phyloP scores from a whole-genome alignment of 92 coral and sea anemone species.

The Actinernus sp. region DNA sequence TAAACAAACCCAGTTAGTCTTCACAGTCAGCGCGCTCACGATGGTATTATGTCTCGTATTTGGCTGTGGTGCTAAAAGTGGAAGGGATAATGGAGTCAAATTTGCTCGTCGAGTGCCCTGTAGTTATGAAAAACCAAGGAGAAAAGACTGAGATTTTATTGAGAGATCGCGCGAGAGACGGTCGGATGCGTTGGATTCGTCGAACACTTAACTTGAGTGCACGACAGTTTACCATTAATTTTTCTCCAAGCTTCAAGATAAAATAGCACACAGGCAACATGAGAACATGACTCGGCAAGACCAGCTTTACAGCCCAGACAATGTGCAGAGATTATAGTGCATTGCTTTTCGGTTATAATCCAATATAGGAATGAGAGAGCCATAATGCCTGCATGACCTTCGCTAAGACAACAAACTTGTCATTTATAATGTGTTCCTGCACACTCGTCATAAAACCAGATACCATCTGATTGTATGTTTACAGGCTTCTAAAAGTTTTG shows the following conservation, averaged over 20 bases:
- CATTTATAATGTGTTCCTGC: conserved; percentile 31
- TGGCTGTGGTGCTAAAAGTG: conserved; percentile 2
- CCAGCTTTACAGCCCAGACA: conserved; percentile 56
- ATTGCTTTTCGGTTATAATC: conserved; percentile 25
- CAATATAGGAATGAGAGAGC: too few species aligned
- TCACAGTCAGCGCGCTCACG: background rate
- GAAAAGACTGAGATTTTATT: too few species aligned
- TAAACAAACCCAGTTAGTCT: too few species aligned
- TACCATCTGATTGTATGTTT: too few species aligned
- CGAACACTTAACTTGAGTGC: conserved; percentile 50
- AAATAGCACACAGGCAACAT: conserved; percentile 43
- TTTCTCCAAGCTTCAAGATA: conserved; percentile 58
- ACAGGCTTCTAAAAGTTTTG: conserved; percentile 33
- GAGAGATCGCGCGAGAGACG: too few species aligned
- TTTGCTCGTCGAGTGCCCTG: too few species aligned
- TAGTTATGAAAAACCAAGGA: too few species aligned
- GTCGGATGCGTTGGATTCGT: too few species aligned
- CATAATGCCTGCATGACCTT: conserved; percentile 49
- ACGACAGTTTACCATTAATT: conserved; percentile 25
- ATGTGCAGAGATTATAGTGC: conserved; percentile 26
- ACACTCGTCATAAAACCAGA: too few species aligned
- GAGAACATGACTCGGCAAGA: conserved; percentile 36
- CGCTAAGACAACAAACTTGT: conserved; percentile 40
- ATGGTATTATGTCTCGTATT: conserved; percentile 14
- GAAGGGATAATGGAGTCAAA: conserved; percentile 4